Evolutionary conservation across 2,888 invertebrate species (phyloP).

Genomic region (Mythimna vitellina): DNA sequence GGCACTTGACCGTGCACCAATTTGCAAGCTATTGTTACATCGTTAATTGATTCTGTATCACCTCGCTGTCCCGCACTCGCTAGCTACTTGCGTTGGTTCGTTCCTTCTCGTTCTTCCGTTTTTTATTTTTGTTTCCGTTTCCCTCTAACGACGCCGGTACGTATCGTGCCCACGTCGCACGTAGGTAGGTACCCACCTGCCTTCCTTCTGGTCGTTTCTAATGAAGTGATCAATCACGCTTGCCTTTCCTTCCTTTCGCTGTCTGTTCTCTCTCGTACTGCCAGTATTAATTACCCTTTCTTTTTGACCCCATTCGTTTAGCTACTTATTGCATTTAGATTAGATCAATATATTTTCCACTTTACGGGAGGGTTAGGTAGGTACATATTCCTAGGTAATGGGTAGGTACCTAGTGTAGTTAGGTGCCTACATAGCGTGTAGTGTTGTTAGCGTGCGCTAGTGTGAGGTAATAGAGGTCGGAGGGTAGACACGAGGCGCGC

Average conservation of each 20-base stretch:
- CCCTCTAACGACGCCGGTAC: neutral
- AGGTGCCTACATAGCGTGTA: neutral
- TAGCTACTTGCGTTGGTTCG: neutral
- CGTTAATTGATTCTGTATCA: neutral
- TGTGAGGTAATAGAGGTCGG: conserved; percentile 37
- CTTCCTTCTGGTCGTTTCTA: neutral
- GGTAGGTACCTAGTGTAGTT: neutral
- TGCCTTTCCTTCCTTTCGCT: neutral
- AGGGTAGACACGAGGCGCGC: conserved; percentile 16
- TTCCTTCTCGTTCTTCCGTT: neutral
- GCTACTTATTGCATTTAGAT: conserved; percentile 1
- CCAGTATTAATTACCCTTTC: neutral
- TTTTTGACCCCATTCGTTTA: neutral
- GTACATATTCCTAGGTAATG: neutral
- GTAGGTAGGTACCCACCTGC: no score
- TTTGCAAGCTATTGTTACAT: neutral
- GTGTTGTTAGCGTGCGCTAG: conserved; percentile 36
- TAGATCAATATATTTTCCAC: neutral
- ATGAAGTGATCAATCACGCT: neutral
- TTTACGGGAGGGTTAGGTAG: neutral
- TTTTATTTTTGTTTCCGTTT: neutral
- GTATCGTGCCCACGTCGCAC: neutral
- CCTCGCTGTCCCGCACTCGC: neutral
- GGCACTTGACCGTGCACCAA: neutral
- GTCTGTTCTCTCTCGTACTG: neutral